Evolutionary conservation across 2,113 vertebrate species (phyloP).

Genomic region (Ceyx cyanopectus): DNA sequence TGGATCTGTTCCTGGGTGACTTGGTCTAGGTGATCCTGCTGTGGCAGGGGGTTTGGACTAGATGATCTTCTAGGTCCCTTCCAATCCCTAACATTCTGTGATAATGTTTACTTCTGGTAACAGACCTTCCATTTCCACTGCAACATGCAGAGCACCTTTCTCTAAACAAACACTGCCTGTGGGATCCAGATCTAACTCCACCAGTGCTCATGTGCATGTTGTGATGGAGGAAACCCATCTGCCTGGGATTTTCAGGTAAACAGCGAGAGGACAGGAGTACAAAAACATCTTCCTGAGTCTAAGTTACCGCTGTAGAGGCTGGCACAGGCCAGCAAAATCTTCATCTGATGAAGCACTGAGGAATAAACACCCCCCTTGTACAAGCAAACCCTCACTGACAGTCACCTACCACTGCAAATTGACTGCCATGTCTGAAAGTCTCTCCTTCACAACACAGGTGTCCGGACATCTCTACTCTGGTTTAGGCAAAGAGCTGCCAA

Average conservation of each 20-base stretch:
- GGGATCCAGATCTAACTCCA: too few species aligned
- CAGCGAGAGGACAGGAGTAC: background rate
- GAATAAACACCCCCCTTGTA: background rate
- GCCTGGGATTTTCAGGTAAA: background rate
- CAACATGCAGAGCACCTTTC: background rate
- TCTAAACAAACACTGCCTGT: accelerated
- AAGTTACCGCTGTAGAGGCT: background rate
- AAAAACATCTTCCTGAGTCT: background rate
- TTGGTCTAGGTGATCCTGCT: too few species aligned
- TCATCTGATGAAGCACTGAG: background rate
- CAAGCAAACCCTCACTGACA: background rate
- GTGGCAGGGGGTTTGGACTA: too few species aligned
- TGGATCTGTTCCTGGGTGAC: too few species aligned
- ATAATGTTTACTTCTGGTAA: background rate
- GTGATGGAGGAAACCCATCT: background rate
- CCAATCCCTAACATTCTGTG: too few species aligned
- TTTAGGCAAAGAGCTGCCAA: constrained; percentile 40
- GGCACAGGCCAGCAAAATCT: background rate
- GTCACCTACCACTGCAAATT: background rate
- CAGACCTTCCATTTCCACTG: background rate
- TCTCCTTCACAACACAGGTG: background rate
- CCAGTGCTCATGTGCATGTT: too few species aligned
- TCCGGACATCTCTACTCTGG: background rate
- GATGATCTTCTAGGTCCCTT: too few species aligned
- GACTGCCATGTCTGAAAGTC: background rate